A percentile compares a stretch with the other conserved stretches of the same genome.
Evolutionary conservation across 1,140 invertebrate species (phyloP).

Genomic region (Batillaria attramentaria): DNA sequence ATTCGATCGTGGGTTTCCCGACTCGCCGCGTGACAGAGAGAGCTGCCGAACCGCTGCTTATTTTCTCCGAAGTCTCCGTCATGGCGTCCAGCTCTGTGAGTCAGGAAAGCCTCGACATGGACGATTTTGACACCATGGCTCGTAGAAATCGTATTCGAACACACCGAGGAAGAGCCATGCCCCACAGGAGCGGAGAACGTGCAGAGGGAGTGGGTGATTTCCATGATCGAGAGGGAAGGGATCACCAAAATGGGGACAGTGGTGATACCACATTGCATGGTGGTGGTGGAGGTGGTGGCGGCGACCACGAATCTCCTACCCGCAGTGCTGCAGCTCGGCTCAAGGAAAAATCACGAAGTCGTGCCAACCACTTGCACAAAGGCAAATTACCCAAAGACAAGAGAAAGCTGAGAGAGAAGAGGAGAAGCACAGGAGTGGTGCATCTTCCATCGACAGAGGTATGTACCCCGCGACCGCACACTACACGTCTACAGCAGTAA

Average conservation of each 20-base stretch:
- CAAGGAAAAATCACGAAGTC: slow-evolving; percentile 72
- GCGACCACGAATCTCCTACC: slow-evolving; percentile 75
- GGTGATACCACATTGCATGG: slow-evolving; percentile 42
- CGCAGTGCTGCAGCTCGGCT: slow-evolving; percentile 68
- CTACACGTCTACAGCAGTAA: too few species aligned
- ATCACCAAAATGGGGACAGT: slow-evolving; percentile 55
- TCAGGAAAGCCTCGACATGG: slow-evolving; percentile 77
- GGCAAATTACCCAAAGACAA: slow-evolving; percentile 77
- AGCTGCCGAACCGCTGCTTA: too few species aligned
- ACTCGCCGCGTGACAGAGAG: not conserved
- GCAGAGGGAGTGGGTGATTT: slow-evolving; percentile 47
- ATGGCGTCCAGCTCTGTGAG: slow-evolving; percentile 81
- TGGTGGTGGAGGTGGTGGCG: slow-evolving; percentile 34
- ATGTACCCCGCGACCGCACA: too few species aligned
- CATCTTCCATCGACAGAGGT: slow-evolving; percentile 80
- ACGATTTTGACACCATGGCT: slow-evolving; percentile 76
- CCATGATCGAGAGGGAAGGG: slow-evolving; percentile 51
- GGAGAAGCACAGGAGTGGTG: slow-evolving; percentile 78
- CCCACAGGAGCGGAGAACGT: slow-evolving; percentile 64
- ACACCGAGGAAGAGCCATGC: slow-evolving; percentile 74
- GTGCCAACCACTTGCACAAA: slow-evolving; percentile 76
- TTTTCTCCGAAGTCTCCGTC: too few species aligned
- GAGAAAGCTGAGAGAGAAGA: slow-evolving; percentile 78
- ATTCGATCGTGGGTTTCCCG: slow-evolving; percentile 15
- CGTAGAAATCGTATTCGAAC: slow-evolving; percentile 76